phyloP scores from a whole-genome alignment of 1,140 invertebrate species.

The Gryon sp. region DNA sequence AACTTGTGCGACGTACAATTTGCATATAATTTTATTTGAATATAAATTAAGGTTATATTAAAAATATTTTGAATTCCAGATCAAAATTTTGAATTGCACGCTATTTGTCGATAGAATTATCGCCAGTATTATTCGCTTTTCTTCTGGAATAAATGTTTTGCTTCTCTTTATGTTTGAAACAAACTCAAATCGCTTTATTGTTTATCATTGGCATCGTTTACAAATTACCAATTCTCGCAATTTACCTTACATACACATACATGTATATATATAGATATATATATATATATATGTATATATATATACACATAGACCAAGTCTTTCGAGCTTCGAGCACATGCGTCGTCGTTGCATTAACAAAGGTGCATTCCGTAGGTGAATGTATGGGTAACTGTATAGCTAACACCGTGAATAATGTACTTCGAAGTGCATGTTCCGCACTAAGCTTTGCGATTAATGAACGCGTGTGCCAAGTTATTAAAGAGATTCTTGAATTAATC shows the following conservation, averaged over 20 bases:
- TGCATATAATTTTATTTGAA: no score
- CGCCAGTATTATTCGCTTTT: no score
- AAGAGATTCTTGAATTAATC: slow-evolving; percentile 49
- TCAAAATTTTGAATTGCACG: no score
- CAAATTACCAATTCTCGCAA: slow-evolving; percentile 47
- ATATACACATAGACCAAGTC: no score
- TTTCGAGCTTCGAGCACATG: slow-evolving; percentile 5
- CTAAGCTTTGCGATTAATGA: slow-evolving; percentile 56
- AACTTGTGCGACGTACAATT: no score
- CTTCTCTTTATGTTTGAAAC: no score
- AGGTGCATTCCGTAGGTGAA: slow-evolving; percentile 40
- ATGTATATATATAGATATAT: no score
- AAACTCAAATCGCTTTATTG: slow-evolving; percentile 49
- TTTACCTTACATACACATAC: slow-evolving; percentile 19
- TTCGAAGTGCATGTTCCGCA: slow-evolving; percentile 34
- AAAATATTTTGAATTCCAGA: no score
- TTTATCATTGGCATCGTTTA: slow-evolving; percentile 50
- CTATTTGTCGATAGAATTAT: no score
- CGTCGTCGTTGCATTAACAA: slow-evolving; percentile 41
- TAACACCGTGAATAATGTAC: slow-evolving; percentile 57
- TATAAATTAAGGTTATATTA: no score
- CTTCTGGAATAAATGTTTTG: no score
- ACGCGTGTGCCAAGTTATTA: slow-evolving; percentile 54
- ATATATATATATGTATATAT: no score
- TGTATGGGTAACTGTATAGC: slow-evolving; percentile 38